Evolutionary conservation across 2,113 vertebrate species (phyloP).

Genomic region (Labrus mixtus): DNA sequence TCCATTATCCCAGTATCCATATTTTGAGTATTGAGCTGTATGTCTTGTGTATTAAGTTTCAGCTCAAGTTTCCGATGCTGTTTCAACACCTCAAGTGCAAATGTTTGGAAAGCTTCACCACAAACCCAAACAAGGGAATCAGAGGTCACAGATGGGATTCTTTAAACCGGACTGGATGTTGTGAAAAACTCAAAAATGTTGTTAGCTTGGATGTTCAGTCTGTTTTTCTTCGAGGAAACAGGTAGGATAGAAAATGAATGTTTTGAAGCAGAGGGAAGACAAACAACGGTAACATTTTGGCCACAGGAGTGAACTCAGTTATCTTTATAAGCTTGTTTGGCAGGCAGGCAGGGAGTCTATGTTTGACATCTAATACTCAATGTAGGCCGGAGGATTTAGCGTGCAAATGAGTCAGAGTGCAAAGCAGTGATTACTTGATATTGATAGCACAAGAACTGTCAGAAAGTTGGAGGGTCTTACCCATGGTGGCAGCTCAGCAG

Average conservation of each 20-base stretch:
- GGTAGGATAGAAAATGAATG: not conserved
- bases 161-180: not conserved
- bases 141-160: not conserved
- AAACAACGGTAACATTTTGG: not conserved
- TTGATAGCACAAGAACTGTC: not conserved
- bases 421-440: not conserved
- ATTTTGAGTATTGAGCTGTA: too few species aligned
- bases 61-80: too few species aligned
- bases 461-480: constrained; percentile 79
- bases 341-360: not conserved
- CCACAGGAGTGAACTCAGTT: not conserved
- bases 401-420: not conserved
- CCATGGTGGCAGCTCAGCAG: constrained; percentile 92
- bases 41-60: not conserved
- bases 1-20: too few species aligned
- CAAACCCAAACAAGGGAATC: constrained; percentile 7
- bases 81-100: not conserved
- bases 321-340: constrained; percentile 6
- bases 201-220: not conserved
- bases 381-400: not conserved
- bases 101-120: constrained; percentile 6
- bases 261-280: not conserved
- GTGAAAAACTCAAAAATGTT: too few species aligned
- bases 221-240: not conserved
- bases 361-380: not conserved